Evolutionary conservation across 2,888 invertebrate genomes (phyloP).

Genomic region (Aphidoletes aphidimyza): DNA sequence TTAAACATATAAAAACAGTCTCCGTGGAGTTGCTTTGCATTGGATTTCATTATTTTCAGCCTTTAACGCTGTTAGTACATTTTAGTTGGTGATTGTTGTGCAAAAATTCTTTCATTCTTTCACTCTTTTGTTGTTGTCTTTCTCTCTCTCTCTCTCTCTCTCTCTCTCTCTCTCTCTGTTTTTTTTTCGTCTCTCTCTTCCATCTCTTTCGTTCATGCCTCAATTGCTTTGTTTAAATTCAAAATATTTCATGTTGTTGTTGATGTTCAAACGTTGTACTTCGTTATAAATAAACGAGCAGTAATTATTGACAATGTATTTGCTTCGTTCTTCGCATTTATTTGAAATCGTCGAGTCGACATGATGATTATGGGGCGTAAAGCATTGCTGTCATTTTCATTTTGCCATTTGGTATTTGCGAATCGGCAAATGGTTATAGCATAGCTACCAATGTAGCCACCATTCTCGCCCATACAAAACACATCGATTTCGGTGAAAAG

Average conservation of each 20-base stretch:
- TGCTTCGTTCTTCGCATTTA: conserved; percentile 1
- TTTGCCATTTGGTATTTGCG: too few species aligned
- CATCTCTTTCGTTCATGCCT: conserved; percentile 22
- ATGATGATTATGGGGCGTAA: background rate
- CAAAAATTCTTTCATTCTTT: too few species aligned
- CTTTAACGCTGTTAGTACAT: background rate
- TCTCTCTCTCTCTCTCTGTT: too few species aligned
- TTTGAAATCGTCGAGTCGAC: conserved; percentile 30
- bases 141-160: too few species aligned
- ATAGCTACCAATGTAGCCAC: too few species aligned
- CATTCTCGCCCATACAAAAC: too few species aligned
- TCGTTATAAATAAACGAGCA: conserved; percentile 29
- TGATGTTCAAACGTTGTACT: background rate
- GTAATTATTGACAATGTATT: conserved; percentile 31
- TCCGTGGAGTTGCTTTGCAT: conserved; percentile 19
- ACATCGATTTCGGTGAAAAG: too few species aligned
- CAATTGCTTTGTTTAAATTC: conserved; percentile 36
- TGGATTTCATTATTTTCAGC: conserved; percentile 1
- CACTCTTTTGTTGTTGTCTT: too few species aligned
- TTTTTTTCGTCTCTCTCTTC: too few species aligned
- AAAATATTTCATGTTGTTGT: background rate
- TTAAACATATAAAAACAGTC: background rate
- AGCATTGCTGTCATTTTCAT: background rate
- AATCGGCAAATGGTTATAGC: background rate
- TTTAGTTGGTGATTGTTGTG: conserved; percentile 31